Percentiles rank a stretch among this genome's conserved stretches.
These are phyloP conservation scores for Teinopalpus imperialis DNA, from an alignment of 2,888 invertebrate genomes.

Conservation along the genomic window DNA sequence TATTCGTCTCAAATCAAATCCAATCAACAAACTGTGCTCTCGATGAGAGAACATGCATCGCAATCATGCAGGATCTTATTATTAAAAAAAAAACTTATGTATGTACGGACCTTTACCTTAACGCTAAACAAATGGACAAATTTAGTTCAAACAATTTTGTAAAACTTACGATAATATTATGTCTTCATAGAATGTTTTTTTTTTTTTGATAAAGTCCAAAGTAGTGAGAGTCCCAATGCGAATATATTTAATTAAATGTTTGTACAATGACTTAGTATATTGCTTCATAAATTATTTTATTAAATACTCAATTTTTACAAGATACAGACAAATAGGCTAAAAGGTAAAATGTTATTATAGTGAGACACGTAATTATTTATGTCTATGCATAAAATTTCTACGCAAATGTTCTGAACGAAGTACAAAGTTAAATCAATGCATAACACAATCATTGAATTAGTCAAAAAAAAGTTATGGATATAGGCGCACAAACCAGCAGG, in stretches of 20 bases:
- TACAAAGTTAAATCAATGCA: conserved; percentile 29
- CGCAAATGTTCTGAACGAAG: conserved; percentile 23
- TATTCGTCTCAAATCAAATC: conserved; percentile 43
- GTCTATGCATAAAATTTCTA: conserved; percentile 11
- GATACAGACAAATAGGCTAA: conserved; percentile 14
- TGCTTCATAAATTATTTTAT: conserved; percentile 42
- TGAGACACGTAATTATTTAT: background rate
- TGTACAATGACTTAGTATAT: conserved; percentile 58
- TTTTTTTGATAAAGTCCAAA: conserved; percentile 34
- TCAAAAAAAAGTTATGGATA: conserved; percentile 27
- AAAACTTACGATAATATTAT: conserved; percentile 63
- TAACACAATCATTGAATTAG: conserved; percentile 35
- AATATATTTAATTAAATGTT: conserved; percentile 46
- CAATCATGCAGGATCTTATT: conserved; percentile 60
- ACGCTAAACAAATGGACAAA: conserved; percentile 42
- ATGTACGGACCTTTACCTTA: conserved; percentile 61
- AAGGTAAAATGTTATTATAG: conserved; percentile 12
- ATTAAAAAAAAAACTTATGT: conserved; percentile 54
- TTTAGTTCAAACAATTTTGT: conserved; percentile 34
- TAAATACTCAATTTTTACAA: conserved; percentile 27
- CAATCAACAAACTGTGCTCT: conserved; percentile 59
- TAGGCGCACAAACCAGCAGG: conserved; percentile 36
- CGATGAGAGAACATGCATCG: conserved; percentile 66
- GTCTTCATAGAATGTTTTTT: conserved; percentile 37
- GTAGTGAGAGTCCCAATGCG: conserved; percentile 45